Conservation (phyloP, 2,888 invertebrate species). For the Eustalomyia histrio region DNA sequence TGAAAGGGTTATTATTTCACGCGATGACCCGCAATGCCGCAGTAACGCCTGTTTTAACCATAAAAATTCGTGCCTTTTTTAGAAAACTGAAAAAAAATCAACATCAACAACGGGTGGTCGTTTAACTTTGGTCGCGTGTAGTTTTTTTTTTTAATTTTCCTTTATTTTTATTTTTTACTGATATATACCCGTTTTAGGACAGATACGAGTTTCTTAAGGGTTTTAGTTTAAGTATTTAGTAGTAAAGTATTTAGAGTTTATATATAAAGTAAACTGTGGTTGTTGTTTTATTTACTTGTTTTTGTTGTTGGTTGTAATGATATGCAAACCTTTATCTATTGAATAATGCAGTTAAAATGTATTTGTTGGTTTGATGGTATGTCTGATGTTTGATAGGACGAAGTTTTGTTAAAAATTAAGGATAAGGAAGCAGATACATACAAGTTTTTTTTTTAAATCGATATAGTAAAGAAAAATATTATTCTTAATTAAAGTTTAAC, state of each 20-base stretch:
- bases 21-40: slow-evolving; percentile 74
- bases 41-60: slow-evolving; percentile 64
- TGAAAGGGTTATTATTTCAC: slow-evolving; percentile 72
- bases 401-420: not conserved
- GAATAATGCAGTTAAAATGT: slow-evolving; percentile 58
- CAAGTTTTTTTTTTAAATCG: not conserved
- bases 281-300: not conserved
- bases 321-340: slow-evolving; percentile 62
- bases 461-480: too few relatives aligned
- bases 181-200: slow-evolving; percentile 18
- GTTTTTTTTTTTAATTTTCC: slow-evolving; percentile 33
- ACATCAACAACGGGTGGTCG: slow-evolving; percentile 61
- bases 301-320: slow-evolving; percentile 46
- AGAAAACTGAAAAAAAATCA: too few relatives aligned
- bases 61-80: slow-evolving; percentile 60
- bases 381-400: not conserved
- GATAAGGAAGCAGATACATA: too few relatives aligned
- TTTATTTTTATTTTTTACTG: slow-evolving; percentile 8
- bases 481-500: too few relatives aligned
- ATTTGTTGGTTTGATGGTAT: not conserved
- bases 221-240: slow-evolving; percentile 3
- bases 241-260: not conserved
- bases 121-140: slow-evolving; percentile 64
- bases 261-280: slow-evolving; percentile 10
- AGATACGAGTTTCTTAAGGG: not conserved